Evolutionary conservation across 2,888 invertebrate species (phyloP), one percentile per base, ranked within the genome.

Genomic region (Empis livida): DNA sequence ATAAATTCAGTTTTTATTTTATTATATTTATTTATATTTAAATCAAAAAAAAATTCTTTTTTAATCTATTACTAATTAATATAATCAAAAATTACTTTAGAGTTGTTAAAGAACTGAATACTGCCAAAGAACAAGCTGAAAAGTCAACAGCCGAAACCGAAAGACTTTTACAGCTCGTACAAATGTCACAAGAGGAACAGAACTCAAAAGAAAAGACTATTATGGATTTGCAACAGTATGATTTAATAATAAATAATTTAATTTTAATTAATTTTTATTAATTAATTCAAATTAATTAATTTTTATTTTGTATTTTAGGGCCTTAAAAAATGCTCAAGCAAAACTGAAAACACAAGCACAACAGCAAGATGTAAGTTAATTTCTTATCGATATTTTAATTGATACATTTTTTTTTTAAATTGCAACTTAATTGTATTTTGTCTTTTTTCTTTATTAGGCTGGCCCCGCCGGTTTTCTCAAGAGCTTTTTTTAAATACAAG

Each of bases 111-210:
- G 81, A 84, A 57, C 67, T 82, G 56, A 78, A 80, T 52, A 79
- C 80, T 61, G 79, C 84, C 53, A 83, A 82, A 61, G 88, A 89
- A 62, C 91, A 91, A 67, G 78, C 86, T 40, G 79, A 82, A 64
- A 77, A 87, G 59, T 82, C 88, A 50, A 79, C 88, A 45, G 77
- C 84, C n/a, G 92, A 92, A 72, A 88, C 89, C 59, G 91, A 92
- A 68, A 74, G 91, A 57, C 72, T 93, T 56, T 72, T 93, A 59
- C 87, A 91, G 65, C 74, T 92, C 54, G 86, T 93, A 61, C 89
- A 91, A 72, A 91, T 91, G 87, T 87, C 88, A 57, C 92, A 92
- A 63, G 92, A 92, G 64, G 91, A 92, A 65, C 91, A 91, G 68
- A 90, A 91, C 63, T 77, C 84, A 59, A 92, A 92, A 71, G 92